These are phyloP conservation scores for Xiphorhynchus erythropygius DNA, from an alignment of 2,797 vertebrate species.

Conservation along the genomic window DNA sequence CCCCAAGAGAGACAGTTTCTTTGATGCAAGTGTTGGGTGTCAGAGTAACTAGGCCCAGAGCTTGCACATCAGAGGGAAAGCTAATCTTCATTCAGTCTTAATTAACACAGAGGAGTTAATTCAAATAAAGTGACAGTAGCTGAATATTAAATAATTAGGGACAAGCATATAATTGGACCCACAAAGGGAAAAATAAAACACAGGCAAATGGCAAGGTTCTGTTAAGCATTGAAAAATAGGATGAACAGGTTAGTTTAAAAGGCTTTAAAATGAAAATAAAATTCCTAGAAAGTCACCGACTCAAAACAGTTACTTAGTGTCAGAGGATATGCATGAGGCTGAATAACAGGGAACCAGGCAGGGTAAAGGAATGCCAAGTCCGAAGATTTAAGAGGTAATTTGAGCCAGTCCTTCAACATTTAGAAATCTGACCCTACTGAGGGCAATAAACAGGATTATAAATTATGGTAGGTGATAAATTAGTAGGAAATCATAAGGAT, in stretches of 20 bases:
- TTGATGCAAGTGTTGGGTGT: neutral
- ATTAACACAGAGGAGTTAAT: neutral
- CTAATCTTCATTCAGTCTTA: neutral
- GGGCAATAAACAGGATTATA: conserved; percentile 61
- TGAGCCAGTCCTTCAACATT: conserved; percentile 47
- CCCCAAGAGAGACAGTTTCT: neutral
- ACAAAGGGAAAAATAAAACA: neutral
- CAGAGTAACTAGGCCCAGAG: neutral
- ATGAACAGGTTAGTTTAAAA: neutral
- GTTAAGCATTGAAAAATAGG: neutral
- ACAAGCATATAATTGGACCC: neutral
- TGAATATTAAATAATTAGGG: neutral
- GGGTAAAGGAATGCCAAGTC: conserved; percentile 28
- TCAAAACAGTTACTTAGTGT: neutral
- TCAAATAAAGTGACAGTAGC: neutral
- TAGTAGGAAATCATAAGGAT: conserved; percentile 56
- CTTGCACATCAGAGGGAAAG: neutral
- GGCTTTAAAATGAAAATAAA: neutral
- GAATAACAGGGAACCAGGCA: neutral
- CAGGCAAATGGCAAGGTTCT: neutral
- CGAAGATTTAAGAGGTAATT: conserved; percentile 55
- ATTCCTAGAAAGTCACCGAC: neutral
- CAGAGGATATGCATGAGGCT: neutral
- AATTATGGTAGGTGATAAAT: conserved; percentile 59
- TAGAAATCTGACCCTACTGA: conserved; percentile 48